phyloP scores from a whole-genome alignment of 2,888 invertebrate species.

The Dolichopus griseipennis region DNA sequence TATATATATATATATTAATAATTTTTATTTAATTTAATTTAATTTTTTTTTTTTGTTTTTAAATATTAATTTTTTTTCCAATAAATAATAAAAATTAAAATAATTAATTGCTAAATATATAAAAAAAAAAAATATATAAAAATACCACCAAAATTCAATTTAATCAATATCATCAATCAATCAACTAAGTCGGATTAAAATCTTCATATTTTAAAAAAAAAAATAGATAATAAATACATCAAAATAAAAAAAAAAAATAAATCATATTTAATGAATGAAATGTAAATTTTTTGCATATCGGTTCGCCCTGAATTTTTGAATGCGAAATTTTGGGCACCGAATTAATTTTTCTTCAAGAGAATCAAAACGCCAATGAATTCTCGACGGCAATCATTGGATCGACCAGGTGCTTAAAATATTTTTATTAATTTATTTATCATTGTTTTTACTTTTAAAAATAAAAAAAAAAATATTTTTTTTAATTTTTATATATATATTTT shows the following conservation, averaged over 20 bases:
- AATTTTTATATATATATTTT: too few species aligned
- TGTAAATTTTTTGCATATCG: constrained; percentile 15
- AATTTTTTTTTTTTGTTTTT: too few species aligned
- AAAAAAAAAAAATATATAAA: too few species aligned
- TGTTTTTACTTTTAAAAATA: neutral
- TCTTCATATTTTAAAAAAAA: constrained; percentile 9
- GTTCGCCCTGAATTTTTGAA: constrained; percentile 21
- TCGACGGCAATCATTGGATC: constrained; percentile 36
- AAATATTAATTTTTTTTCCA: neutral
- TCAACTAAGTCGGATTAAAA: too few species aligned
- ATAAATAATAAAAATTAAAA: too few species aligned
- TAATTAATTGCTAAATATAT: too few species aligned
- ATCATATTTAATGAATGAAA: constrained; percentile 21
- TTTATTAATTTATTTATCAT: neutral
- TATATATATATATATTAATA: too few species aligned
- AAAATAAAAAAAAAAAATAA: constrained; percentile 15
- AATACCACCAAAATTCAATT: too few species aligned
- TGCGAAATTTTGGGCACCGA: constrained; percentile 23
- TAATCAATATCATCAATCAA: too few species aligned
- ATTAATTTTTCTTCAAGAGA: constrained; percentile 20
- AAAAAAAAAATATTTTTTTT: too few species aligned
- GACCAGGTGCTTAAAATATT: constrained; percentile 29
- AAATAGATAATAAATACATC: constrained; percentile 19
- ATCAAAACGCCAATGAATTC: constrained; percentile 35
- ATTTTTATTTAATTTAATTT: neutral